Base-by-base conservation (phyloP, 2,797 vertebrate species). In the Trachops cirrhosus region DNA sequence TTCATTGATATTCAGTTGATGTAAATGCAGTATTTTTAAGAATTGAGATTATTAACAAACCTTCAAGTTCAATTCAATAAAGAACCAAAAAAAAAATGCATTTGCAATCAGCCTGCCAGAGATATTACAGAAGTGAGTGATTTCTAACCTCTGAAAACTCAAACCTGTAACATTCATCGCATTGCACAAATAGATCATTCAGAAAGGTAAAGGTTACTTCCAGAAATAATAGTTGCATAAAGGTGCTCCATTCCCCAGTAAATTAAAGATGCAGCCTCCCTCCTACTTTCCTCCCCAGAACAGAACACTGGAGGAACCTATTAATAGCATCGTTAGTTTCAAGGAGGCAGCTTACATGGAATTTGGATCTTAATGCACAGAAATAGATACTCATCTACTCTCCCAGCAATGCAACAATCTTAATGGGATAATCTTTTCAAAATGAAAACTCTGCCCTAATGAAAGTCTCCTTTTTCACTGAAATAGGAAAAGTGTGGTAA, bases 241-340 rank as follows among this genome's bases (percentile, higher is more conserved):
- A 98, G 96, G 97, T 94, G 22, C 54, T 98, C 89, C 67, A 24
- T 62, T 77, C n/a, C 95, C 84, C 91, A 79, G 94, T 74, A 97
- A 97, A 97, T 97, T 97, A 98, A 97, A 86, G 96, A 96, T 16
- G 71, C 57, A 73, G 48, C 44, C 71, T 97, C 92, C 59, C 96
- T 97, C 96, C 62, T 75, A 29, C 93, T 96, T 96, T 91, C 94
- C 85, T 68, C 44, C 37, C 88, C 96, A 12, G 96, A 96, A n/a
- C 7, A 37, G 46, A 97, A 86, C 71, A 95, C 73, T 59, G 83
- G 96, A 94, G 96, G 62, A 96, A 77, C 88, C 95, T 97, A 97
- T 97, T 97, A 98, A 97, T 96, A 97, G 96, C 96, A 97, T 83
- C 46, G 89, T 97, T 98, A 86, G 90, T 97, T 98, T 96, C 97